Conservation (phyloP, 2,113 vertebrate genomes). For the Polypterus bichir region DNA sequence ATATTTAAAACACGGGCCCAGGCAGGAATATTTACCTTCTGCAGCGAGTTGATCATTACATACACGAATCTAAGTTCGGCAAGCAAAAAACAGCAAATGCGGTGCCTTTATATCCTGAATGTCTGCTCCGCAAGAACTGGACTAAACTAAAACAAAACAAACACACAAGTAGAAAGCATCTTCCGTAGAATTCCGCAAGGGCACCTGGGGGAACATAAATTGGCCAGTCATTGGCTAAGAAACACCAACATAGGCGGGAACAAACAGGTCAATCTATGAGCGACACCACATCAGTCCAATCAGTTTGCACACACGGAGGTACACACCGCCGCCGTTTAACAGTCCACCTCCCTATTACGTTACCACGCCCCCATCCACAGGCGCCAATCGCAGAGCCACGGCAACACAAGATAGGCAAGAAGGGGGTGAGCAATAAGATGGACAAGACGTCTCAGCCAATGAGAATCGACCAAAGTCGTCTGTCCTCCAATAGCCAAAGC, state of each 20-base stretch:
- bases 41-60: too few relatives aligned
- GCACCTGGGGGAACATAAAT: not conserved
- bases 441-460: conserved; percentile 5
- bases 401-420: too few relatives aligned
- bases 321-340: not conserved
- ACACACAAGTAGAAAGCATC: too few relatives aligned
- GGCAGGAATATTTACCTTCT: too few relatives aligned
- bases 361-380: not conserved
- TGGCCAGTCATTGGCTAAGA: not conserved
- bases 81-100: too few relatives aligned
- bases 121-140: too few relatives aligned
- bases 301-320: not conserved
- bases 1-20: too few relatives aligned
- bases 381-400: conserved; percentile 6
- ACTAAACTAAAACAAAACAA: too few relatives aligned
- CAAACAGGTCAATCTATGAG: not conserved
- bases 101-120: too few relatives aligned
- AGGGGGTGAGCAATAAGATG: too few relatives aligned
- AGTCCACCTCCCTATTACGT: not conserved
- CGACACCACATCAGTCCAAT: not conserved
- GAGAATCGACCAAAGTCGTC: not conserved
- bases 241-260: not conserved
- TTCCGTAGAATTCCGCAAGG: not conserved
- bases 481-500: not conserved
- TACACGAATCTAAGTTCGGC: too few relatives aligned